Percentiles rank a stretch among this genome's conserved stretches.
phyloP scores from a whole-genome alignment of 2,113 vertebrate species.

The Ctenomys sociabilis region DNA sequence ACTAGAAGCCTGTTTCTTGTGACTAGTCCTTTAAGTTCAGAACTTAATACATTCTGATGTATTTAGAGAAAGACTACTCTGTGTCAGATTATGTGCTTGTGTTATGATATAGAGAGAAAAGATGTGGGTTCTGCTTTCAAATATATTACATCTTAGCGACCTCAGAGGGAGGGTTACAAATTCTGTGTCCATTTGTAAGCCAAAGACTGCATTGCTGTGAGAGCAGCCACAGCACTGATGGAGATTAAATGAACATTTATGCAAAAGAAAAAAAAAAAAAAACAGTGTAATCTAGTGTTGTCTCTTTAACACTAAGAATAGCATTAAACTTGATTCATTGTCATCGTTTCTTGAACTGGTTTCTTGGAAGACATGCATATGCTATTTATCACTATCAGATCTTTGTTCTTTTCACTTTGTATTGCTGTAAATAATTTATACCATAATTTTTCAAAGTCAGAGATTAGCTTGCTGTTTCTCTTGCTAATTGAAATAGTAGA shows the following conservation, averaged over 20 bases:
- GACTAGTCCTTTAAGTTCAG: background rate
- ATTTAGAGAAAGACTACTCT: background rate
- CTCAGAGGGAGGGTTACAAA: background rate
- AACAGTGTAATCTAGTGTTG: background rate
- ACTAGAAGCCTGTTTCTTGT: background rate
- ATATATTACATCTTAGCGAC: background rate
- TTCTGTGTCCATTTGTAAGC: background rate
- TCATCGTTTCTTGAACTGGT: background rate
- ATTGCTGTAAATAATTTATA: background rate
- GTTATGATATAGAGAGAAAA: background rate
- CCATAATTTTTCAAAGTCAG: slow-evolving; percentile 2
- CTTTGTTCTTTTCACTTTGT: background rate
- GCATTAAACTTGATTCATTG: background rate
- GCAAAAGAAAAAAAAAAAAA: slow-evolving; percentile 14
- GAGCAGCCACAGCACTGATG: background rate
- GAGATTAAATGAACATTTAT: background rate
- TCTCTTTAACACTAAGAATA: too few species aligned
- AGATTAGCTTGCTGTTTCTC: background rate
- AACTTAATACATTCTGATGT: background rate
- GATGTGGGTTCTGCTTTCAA: background rate
- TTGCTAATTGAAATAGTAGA: slow-evolving; percentile 3
- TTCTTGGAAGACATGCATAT: slow-evolving; percentile 6
- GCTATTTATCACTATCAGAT: background rate
- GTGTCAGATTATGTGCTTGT: background rate
- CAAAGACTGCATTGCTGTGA: background rate